Conservation (phyloP, 2,797 vertebrate genomes). For the Bucorvus abyssinicus region DNA sequence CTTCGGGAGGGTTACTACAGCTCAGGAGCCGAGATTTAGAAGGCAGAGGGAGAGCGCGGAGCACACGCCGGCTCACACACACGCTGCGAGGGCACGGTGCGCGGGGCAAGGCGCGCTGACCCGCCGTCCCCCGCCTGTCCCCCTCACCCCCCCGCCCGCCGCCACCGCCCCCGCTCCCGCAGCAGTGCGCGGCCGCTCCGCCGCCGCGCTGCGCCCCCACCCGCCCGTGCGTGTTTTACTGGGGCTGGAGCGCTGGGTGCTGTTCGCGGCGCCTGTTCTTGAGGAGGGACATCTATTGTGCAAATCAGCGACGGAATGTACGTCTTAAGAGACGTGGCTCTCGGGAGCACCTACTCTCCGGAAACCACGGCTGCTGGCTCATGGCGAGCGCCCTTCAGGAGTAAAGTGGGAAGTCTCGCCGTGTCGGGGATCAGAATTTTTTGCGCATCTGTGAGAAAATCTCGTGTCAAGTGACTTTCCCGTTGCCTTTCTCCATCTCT, state of each 20-base stretch:
- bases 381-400: not conserved
- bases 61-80: rapidly evolving
- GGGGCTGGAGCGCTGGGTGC: not conserved
- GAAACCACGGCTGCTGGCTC: not conserved
- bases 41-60: not conserved
- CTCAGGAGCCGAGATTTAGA: not conserved
- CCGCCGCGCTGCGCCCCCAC: not conserved
- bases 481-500: not conserved
- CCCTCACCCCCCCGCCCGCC: not conserved
- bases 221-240: not conserved
- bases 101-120: rapidly evolving
- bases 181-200: not conserved
- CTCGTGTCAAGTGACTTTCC: not conserved
- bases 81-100: not conserved
- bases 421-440: not conserved
- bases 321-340: not conserved
- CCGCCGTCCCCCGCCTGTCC: too few relatives aligned
- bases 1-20: not conserved
- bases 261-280: not conserved
- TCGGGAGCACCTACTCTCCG: not conserved
- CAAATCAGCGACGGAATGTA: not conserved
- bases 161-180: not conserved
- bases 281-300: not conserved
- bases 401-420: not conserved
- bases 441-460: not conserved